Conservation (phyloP, 2,888 invertebrate species). For the Drosophila putrida region DNA sequence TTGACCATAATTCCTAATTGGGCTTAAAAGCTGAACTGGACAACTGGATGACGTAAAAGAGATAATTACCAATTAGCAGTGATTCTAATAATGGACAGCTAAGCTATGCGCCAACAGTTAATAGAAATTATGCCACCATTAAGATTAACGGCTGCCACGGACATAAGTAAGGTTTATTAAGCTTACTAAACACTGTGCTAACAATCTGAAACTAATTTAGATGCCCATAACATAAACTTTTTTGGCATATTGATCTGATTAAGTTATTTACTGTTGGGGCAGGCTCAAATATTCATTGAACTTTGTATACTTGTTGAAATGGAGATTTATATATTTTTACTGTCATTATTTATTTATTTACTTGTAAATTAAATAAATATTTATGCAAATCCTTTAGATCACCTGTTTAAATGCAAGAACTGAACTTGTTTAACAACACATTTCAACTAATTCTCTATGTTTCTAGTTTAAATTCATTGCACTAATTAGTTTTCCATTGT, state of each 20-base stretch:
- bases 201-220: constrained; percentile 28
- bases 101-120: constrained; percentile 19
- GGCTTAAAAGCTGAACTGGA: constrained; percentile 11
- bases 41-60: background rate
- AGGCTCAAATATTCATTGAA: background rate
- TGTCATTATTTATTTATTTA: too few species aligned
- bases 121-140: constrained; percentile 24
- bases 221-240: constrained; percentile 6
- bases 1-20: constrained; percentile 40
- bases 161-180: constrained; percentile 1
- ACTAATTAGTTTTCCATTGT: constrained; percentile 2
- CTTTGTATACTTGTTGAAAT: background rate
- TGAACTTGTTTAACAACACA: background rate
- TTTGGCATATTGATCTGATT: background rate
- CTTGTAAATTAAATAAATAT: too few species aligned
- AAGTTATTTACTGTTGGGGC: background rate
- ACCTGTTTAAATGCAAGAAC: background rate
- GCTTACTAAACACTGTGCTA: constrained; percentile 4
- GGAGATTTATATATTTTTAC: too few species aligned
- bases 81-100: constrained; percentile 20
- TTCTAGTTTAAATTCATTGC: background rate
- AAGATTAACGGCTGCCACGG: constrained; percentile 2
- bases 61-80: constrained; percentile 42
- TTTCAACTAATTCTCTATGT: background rate
- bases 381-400: background rate